These are phyloP conservation scores for Glossosoma conforme DNA, from an alignment of 1,140 invertebrate species.

Conservation along the genomic window DNA sequence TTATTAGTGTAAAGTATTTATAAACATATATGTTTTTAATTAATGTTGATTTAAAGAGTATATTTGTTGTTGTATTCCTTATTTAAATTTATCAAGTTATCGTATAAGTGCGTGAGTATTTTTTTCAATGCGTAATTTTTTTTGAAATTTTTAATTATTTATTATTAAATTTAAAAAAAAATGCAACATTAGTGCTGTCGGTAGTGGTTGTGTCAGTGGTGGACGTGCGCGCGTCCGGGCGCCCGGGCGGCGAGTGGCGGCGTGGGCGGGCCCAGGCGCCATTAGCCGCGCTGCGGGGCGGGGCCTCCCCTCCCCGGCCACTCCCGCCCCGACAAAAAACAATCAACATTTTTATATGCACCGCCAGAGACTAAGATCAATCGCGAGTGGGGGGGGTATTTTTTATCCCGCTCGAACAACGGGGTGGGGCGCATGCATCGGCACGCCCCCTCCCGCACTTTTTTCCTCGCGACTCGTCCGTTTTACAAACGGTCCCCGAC, in stretches of 20 bases:
- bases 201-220: no score
- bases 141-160: neutral
- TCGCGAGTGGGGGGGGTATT: conserved; percentile 20
- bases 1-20: no score
- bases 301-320: neutral
- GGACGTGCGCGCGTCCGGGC: neutral
- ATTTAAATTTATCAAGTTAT: no score
- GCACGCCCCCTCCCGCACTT: conserved; percentile 12
- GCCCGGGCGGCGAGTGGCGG: conserved; percentile 6
- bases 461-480: conserved; percentile 25
- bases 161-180: neutral
- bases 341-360: conserved; percentile 28
- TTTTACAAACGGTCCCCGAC: conserved; percentile 28
- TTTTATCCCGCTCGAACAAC: conserved; percentile 11
- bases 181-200: neutral
- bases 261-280: neutral
- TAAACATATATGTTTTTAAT: no score
- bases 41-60: no score
- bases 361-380: conserved; percentile 24
- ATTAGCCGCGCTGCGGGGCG: conserved; percentile 5
- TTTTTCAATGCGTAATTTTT: no score
- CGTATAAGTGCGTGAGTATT: no score
- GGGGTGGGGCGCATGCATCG: neutral
- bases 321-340: conserved; percentile 13
- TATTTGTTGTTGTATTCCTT: no score